Evolutionary conservation across 2,888 invertebrate species (phyloP).

Genomic region (Microplitis manilae): DNA sequence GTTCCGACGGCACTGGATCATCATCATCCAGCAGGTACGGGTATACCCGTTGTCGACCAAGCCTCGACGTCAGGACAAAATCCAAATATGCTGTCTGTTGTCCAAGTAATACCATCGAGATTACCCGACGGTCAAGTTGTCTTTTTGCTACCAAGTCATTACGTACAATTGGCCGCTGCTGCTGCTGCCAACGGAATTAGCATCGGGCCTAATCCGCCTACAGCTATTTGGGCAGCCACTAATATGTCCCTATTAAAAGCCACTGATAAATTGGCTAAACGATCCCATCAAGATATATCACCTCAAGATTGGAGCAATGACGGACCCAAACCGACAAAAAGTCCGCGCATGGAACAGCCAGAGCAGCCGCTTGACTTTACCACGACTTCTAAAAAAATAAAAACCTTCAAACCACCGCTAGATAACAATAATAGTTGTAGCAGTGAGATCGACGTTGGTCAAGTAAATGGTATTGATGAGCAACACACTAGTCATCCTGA

Average conservation of each 20-base stretch:
- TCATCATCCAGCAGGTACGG: conserved; percentile 53
- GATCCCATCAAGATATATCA: conserved; percentile 63
- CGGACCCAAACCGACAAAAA: conserved; percentile 56
- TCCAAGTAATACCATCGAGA: conserved; percentile 74
- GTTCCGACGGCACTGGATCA: conserved; percentile 58
- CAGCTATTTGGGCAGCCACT: conserved; percentile 69
- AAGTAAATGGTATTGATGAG: conserved; percentile 48
- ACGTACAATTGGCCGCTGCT: conserved; percentile 76
- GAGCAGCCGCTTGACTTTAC: conserved; percentile 70
- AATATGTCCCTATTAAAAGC: conserved; percentile 69
- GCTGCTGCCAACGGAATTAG: conserved; percentile 70
- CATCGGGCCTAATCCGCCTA: conserved; percentile 69
- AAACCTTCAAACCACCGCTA: conserved; percentile 46
- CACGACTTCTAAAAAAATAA: conserved; percentile 66
- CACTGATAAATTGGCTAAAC: conserved; percentile 67
- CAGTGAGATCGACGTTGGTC: conserved; percentile 41
- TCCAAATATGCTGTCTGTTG: conserved; percentile 70
- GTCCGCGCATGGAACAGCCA: conserved; percentile 59
- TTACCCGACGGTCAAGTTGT: conserved; percentile 77
- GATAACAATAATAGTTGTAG: conserved; percentile 1
- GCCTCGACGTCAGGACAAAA: conserved; percentile 63
- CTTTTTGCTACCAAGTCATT: conserved; percentile 77
- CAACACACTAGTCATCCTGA: conserved; percentile 60
- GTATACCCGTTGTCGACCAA: conserved; percentile 53
- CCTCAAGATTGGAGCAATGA: conserved; percentile 61